Evolutionary conservation across 2,113 vertebrate genomes (phyloP).

Genomic region (Polypterus bichir): DNA sequence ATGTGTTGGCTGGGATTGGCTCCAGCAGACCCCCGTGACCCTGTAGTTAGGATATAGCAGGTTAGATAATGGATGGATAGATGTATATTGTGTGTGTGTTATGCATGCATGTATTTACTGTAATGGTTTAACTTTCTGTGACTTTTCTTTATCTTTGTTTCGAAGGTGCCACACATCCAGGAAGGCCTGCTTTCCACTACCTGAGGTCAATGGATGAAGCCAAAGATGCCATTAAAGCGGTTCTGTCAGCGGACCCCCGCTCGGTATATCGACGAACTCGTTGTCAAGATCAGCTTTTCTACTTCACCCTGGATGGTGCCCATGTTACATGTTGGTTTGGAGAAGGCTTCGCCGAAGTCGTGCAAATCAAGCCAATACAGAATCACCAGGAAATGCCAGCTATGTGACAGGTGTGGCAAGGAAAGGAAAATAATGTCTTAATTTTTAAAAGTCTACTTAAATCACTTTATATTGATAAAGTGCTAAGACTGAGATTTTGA

Average conservation of each 20-base stretch:
- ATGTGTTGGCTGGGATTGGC: no score
- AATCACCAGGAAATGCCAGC: no score
- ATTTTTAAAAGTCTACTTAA: no score
- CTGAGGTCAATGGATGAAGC: conserved; percentile 58
- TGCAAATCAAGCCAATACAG: conserved; percentile 42
- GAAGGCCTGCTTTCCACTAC: conserved; percentile 49
- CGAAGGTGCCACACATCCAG: background rate
- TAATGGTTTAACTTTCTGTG: background rate
- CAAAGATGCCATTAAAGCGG: conserved; percentile 44
- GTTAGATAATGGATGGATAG: no score
- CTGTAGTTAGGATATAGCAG: no score
- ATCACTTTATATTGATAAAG: no score
- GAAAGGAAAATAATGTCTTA: no score
- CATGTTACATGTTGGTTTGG: conserved; percentile 80
- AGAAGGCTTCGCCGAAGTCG: conserved; percentile 65
- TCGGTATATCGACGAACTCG: conserved; percentile 65
- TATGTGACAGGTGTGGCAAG: no score
- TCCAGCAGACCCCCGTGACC: no score
- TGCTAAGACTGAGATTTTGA: no score
- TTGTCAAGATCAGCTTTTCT: conserved; percentile 60
- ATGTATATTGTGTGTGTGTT: no score
- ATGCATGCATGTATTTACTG: background rate
- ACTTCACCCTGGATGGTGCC: conserved; percentile 55
- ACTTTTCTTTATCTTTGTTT: background rate
- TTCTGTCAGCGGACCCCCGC: conserved; percentile 70